phyloP scores from a whole-genome alignment of 1,140 invertebrate species.

The Magallana angulata region DNA sequence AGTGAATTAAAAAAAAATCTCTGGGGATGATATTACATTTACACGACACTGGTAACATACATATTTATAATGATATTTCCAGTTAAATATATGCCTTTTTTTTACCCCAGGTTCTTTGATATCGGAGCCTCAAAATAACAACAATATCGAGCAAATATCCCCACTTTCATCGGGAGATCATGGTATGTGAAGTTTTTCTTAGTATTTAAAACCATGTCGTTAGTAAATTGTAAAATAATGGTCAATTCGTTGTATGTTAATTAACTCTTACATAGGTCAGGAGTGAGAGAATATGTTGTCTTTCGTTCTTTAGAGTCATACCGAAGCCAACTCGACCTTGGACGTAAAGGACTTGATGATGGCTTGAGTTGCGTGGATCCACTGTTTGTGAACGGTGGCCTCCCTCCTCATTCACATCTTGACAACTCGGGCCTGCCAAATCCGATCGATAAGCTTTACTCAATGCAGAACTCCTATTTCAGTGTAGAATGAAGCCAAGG shows the following conservation, averaged over 20 bases:
- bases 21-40: no score
- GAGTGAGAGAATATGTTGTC: background rate
- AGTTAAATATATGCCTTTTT: background rate
- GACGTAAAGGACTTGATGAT: slow-evolving; percentile 44
- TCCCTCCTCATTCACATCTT: slow-evolving; percentile 27
- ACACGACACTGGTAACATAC: no score
- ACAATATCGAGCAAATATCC: slow-evolving; percentile 57
- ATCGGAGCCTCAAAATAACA: slow-evolving; percentile 55
- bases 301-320: slow-evolving; percentile 43
- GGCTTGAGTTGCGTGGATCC: slow-evolving; percentile 52
- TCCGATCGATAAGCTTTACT: slow-evolving; percentile 97
- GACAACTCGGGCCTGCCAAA: slow-evolving; percentile 81
- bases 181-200: slow-evolving; percentile 37
- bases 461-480: slow-evolving; percentile 85
- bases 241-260: background rate
- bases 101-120: slow-evolving; percentile 50
- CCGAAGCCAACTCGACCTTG: slow-evolving; percentile 37
- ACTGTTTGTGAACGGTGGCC: slow-evolving; percentile 49
- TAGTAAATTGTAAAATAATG: background rate
- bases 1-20: no score
- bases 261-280: no score
- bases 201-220: background rate
- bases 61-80: no score
- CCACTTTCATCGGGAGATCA: slow-evolving; percentile 57
- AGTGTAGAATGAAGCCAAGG: slow-evolving; percentile 38